These are phyloP conservation scores for Cisticola juncidis DNA, from an alignment of 2,113 vertebrate genomes.

Conservation along the genomic window DNA sequence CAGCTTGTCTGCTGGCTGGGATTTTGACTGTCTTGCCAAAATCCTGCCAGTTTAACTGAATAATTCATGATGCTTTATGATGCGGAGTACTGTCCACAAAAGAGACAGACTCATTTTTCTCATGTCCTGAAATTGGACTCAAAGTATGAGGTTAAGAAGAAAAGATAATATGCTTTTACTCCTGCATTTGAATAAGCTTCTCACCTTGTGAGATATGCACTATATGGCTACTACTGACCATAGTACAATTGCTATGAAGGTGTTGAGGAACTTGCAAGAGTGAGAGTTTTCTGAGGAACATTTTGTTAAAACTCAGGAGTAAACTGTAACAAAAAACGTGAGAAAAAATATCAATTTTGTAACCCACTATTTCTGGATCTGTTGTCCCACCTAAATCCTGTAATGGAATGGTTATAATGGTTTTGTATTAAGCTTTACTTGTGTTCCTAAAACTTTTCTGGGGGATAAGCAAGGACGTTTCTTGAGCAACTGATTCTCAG, in stretches of 20 bases:
- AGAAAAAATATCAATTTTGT: background rate
- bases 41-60: conserved; percentile 22
- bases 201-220: background rate
- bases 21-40: conserved; percentile 11
- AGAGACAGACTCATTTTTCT: conserved; percentile 23
- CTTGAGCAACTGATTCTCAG: background rate
- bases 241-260: background rate
- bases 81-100: background rate
- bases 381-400: background rate
- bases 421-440: background rate
- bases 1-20: background rate
- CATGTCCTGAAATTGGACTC: background rate
- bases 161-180: background rate
- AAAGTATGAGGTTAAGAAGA: background rate
- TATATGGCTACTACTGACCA: background rate
- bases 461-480: background rate
- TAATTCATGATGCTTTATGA: conserved; percentile 46
- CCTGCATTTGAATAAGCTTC: background rate
- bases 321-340: background rate
- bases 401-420: background rate
- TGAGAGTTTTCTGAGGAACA: background rate
- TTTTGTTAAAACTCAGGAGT: background rate
- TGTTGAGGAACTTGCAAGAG: background rate
- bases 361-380: background rate
- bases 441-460: background rate